phyloP scores from a whole-genome alignment of 2,113 vertebrate species.

The Eulemur macaco region DNA sequence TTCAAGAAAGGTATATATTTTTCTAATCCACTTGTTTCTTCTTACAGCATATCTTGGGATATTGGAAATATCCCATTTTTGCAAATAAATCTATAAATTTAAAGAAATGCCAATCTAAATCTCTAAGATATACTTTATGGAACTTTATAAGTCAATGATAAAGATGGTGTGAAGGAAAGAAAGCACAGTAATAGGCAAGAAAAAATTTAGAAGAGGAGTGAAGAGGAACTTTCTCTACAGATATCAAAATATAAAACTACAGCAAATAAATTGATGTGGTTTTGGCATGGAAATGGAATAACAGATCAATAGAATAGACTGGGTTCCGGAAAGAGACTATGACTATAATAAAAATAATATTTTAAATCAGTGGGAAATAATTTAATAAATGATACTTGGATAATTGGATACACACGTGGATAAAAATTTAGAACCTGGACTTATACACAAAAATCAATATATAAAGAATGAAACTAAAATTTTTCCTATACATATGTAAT shows the following conservation, averaged over 20 bases:
- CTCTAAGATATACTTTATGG: constrained; percentile 47
- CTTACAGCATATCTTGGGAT: constrained; percentile 41
- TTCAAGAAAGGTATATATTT: constrained; percentile 56
- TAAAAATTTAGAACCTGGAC: background rate
- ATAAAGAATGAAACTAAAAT: constrained; percentile 5
- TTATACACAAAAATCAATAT: background rate
- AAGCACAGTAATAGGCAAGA: background rate
- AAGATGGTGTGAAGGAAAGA: background rate
- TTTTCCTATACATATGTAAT: background rate
- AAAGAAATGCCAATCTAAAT: constrained; percentile 50
- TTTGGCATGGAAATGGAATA: background rate
- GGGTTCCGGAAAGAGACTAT: background rate
- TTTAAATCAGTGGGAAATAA: background rate
- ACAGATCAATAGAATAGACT: background rate
- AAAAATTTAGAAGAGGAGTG: background rate
- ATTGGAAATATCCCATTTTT: constrained; percentile 60
- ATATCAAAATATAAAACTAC: constrained; percentile 12
- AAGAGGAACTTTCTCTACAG: background rate
- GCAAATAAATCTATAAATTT: constrained; percentile 67
- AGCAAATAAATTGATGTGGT: constrained; percentile 29
- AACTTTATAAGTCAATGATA: constrained; percentile 59
- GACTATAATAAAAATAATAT: background rate
- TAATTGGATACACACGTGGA: background rate
- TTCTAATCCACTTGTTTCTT: constrained; percentile 61
- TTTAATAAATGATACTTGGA: background rate